phyloP scores from a whole-genome alignment of 2,888 invertebrate species.

The Folsomia manolachei region DNA sequence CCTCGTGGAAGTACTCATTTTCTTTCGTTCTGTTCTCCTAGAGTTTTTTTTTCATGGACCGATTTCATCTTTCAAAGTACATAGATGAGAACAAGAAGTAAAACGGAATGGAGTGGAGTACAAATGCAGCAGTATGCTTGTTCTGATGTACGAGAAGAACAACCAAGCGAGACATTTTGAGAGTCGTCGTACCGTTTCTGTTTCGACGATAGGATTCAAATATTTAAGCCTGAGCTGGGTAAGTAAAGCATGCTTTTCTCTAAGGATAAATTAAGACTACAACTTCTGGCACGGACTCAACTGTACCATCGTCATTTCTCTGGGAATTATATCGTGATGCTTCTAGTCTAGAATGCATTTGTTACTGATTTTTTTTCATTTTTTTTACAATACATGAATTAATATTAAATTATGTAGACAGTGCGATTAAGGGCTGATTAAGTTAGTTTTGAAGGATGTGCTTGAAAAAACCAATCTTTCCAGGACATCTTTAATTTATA shows the following conservation, averaged over 20 bases:
- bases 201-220: neutral
- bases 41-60: neutral
- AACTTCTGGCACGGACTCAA: conserved; percentile 37
- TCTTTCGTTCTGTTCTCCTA: neutral
- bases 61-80: neutral
- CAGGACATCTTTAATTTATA: too few relatives aligned
- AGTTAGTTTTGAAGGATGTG: too few relatives aligned
- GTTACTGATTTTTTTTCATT: too few relatives aligned
- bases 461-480: too few relatives aligned
- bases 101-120: neutral
- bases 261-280: conserved; percentile 34
- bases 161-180: conserved; percentile 1
- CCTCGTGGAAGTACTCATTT: too few relatives aligned
- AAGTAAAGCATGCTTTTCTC: conserved; percentile 17
- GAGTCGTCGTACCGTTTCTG: neutral
- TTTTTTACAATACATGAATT: too few relatives aligned
- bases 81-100: neutral
- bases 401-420: too few relatives aligned
- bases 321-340: too few relatives aligned
- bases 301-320: conserved; percentile 43
- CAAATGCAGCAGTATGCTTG: neutral
- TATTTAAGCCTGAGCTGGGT: neutral
- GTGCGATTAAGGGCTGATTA: too few relatives aligned
- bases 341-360: too few relatives aligned
- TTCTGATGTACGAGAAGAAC: too few relatives aligned